Evolutionary conservation across 1,140 invertebrate species (phyloP).

Genomic region (Lerema accius): DNA sequence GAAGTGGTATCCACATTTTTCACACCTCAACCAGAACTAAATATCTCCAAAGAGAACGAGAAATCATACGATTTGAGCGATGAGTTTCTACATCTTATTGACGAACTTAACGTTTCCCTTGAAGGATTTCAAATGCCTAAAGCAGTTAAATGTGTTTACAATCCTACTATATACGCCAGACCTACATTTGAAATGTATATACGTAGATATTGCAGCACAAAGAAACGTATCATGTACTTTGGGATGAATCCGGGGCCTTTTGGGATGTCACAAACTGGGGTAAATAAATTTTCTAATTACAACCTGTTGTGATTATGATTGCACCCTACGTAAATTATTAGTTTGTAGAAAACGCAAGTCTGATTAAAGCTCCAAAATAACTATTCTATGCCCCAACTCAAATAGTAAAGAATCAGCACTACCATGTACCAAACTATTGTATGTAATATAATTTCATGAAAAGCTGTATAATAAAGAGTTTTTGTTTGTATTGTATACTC

Average conservation of each 20-base stretch:
- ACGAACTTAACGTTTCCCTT: constrained; percentile 56
- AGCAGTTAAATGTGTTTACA: constrained; percentile 85
- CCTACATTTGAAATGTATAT: constrained; percentile 85
- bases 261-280: constrained; percentile 97
- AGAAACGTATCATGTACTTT: constrained; percentile 91
- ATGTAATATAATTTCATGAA: background rate
- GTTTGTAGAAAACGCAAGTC: too few species aligned
- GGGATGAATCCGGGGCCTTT: constrained; percentile 97
- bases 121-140: constrained; percentile 47
- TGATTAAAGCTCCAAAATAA: too few species aligned
- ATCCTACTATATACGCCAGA: constrained; percentile 90
- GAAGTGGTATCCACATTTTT: constrained; percentile 59
- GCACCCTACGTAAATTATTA: too few species aligned
- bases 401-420: too few species aligned
- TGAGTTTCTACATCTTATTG: constrained; percentile 51
- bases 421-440: too few species aligned
- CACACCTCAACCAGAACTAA: background rate
- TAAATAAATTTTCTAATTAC: constrained; percentile 69
- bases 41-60: constrained; percentile 1
- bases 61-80: constrained; percentile 38
- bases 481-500: too few species aligned
- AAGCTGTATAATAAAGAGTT: too few species aligned
- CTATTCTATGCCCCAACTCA: too few species aligned
- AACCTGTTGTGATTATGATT: too few species aligned
- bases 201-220: constrained; percentile 80